Evolutionary conservation across 1,140 invertebrate genomes (phyloP).

Genomic region (Ceratina japonica): DNA sequence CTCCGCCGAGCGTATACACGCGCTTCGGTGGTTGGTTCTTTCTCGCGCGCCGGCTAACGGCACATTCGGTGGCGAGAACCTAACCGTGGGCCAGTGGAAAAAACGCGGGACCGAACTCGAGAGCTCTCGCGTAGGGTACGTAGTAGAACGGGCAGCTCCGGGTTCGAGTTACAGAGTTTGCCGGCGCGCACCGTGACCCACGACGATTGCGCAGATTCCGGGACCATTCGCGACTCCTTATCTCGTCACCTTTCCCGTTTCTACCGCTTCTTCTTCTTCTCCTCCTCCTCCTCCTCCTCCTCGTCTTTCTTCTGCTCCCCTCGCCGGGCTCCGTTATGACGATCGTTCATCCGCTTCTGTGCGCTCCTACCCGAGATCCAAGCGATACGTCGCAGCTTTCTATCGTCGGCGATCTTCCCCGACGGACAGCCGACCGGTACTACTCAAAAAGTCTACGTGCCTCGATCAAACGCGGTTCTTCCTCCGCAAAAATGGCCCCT

Average conservation of each 20-base stretch:
- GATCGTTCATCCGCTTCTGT: constrained; percentile 52
- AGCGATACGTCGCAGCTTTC: constrained; percentile 12
- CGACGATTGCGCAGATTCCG: constrained; percentile 35
- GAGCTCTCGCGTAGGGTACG: neutral
- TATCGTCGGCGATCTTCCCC: constrained; percentile 16
- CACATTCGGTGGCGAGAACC: constrained; percentile 39
- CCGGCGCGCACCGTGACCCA: constrained; percentile 60
- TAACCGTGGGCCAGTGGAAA: neutral
- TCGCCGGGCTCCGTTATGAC: constrained; percentile 51
- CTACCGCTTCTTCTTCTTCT: constrained; percentile 48
- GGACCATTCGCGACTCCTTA: constrained; percentile 53
- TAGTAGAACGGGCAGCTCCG: constrained; percentile 54
- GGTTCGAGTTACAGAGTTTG: constrained; percentile 66
- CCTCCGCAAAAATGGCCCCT: too few relatives aligned
- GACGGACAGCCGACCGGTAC: neutral
- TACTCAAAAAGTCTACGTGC: too few relatives aligned
- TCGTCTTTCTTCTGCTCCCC: constrained; percentile 17
- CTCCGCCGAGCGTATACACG: too few relatives aligned
- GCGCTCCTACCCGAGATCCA: constrained; percentile 24
- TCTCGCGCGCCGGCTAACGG: constrained; percentile 49
- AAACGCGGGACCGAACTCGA: neutral
- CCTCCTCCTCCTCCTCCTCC: constrained; percentile 29
- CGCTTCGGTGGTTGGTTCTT: constrained; percentile 22
- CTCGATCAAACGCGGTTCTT: too few relatives aligned
- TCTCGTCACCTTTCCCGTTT: constrained; percentile 61